A percentile compares a stretch with the other conserved stretches of the same genome.
phyloP scores from a whole-genome alignment of 2,797 vertebrate species.

The Pogonophryne albipinna region DNA sequence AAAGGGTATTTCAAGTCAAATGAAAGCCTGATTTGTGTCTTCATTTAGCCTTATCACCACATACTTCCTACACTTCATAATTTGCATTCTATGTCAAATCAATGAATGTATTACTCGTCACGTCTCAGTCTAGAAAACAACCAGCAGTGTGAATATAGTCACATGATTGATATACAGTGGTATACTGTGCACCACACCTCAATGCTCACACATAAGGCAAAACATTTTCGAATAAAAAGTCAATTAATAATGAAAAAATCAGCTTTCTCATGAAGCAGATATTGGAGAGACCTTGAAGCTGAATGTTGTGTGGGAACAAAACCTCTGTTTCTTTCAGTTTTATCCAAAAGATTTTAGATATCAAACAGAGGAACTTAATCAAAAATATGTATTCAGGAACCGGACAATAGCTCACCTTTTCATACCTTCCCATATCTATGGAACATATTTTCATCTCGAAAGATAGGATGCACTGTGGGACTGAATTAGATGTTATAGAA shows the following conservation, averaged over 20 bases:
- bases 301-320: conserved; percentile 29
- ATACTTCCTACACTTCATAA: background rate
- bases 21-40: conserved; percentile 22
- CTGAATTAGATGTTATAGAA: conserved; percentile 72
- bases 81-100: background rate
- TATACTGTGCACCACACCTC: background rate
- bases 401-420: conserved; percentile 69
- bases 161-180: background rate
- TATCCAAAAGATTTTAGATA: conserved; percentile 60
- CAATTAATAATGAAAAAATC: conserved; percentile 54
- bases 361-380: conserved; percentile 67
- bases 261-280: conserved; percentile 49
- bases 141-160: too few relatives aligned
- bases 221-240: conserved; percentile 21
- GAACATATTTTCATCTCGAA: conserved; percentile 61
- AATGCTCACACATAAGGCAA: background rate
- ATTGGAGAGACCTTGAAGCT: conserved; percentile 25
- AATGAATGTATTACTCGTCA: background rate
- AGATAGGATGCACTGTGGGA: conserved; percentile 44
- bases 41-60: conserved; percentile 17
- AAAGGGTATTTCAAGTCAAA: conserved; percentile 42
- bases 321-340: conserved; percentile 14
- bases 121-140: too few relatives aligned
- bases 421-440: conserved; percentile 58
- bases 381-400: conserved; percentile 73